Percentiles rank a stretch among this genome's conserved stretches.
These are phyloP conservation scores for Agrochola macilenta DNA, from an alignment of 2,888 invertebrate genomes.

Conservation along the genomic window DNA sequence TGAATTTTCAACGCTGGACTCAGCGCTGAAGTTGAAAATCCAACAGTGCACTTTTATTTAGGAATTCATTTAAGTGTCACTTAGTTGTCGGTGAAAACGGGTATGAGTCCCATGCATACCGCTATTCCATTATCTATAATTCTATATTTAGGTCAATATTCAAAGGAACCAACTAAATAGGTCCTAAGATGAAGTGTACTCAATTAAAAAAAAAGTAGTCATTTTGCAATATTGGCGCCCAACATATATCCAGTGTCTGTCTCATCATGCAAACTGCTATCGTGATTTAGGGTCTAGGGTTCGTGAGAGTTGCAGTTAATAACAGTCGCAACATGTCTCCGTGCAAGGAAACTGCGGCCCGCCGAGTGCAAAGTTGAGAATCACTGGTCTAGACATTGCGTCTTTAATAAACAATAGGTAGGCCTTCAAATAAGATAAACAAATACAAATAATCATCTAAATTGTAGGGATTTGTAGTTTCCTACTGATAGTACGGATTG, in stretches of 20 bases:
- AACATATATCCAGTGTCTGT: neutral
- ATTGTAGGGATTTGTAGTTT: slow-evolving; percentile 41
- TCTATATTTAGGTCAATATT: neutral
- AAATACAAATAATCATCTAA: slow-evolving; percentile 19
- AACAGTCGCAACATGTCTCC: neutral
- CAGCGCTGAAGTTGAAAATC: no score
- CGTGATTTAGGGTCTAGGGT: neutral
- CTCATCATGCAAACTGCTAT: neutral
- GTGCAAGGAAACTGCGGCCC: neutral
- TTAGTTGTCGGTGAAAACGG: no score
- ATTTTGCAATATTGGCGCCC: slow-evolving; percentile 22
- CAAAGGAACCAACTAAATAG: neutral
- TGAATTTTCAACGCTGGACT: no score
- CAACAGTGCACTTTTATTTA: no score
- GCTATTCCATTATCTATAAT: neutral
- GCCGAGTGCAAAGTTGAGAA: neutral
- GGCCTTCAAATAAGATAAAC: slow-evolving; percentile 24
- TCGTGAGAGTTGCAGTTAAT: neutral
- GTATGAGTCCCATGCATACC: neutral
- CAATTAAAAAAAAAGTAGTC: neutral
- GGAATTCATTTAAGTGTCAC: no score
- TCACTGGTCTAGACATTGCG: slow-evolving; percentile 29
- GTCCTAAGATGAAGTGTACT: neutral
- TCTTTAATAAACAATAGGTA: slow-evolving; percentile 6
- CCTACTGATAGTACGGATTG: slow-evolving; percentile 32